phyloP scores from a whole-genome alignment of 2,888 invertebrate genomes.

The Epirrita christyi region DNA sequence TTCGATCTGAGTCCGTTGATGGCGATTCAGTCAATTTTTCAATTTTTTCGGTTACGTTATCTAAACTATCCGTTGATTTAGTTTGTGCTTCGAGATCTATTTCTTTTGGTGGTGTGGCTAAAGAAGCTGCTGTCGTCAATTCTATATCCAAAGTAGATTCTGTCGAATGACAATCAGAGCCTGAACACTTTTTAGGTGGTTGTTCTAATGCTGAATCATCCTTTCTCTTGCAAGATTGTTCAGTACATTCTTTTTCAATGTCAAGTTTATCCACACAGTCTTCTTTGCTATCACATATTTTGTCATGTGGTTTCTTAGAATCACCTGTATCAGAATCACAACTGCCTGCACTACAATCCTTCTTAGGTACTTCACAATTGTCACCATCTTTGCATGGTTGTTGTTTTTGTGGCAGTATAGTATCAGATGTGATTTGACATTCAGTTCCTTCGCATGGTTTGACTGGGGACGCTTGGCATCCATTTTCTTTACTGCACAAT shows the following conservation, averaged over 20 bases:
- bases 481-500: conserved; percentile 25
- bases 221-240: conserved; percentile 59
- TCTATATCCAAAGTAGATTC: conserved; percentile 17
- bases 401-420: conserved; percentile 28
- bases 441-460: conserved; percentile 48
- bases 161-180: conserved; percentile 45
- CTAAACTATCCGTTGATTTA: neutral
- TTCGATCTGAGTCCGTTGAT: neutral
- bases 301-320: conserved; percentile 7
- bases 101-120: conserved; percentile 15
- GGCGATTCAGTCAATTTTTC: conserved; percentile 35
- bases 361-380: conserved; percentile 39
- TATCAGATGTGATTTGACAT: conserved; percentile 42
- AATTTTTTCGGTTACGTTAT: conserved; percentile 26
- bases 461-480: conserved; percentile 35
- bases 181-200: conserved; percentile 50
- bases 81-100: conserved; percentile 22
- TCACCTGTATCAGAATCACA: conserved; percentile 18
- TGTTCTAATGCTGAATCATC: conserved; percentile 45
- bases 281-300: conserved; percentile 22
- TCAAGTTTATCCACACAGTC: conserved; percentile 44
- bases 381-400: conserved; percentile 40
- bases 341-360: conserved; percentile 27
- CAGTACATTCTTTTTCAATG: conserved; percentile 51
- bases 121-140: conserved; percentile 7